phyloP scores from a whole-genome alignment of 2,888 invertebrate species.

The Lamellibrachia satsuma region DNA sequence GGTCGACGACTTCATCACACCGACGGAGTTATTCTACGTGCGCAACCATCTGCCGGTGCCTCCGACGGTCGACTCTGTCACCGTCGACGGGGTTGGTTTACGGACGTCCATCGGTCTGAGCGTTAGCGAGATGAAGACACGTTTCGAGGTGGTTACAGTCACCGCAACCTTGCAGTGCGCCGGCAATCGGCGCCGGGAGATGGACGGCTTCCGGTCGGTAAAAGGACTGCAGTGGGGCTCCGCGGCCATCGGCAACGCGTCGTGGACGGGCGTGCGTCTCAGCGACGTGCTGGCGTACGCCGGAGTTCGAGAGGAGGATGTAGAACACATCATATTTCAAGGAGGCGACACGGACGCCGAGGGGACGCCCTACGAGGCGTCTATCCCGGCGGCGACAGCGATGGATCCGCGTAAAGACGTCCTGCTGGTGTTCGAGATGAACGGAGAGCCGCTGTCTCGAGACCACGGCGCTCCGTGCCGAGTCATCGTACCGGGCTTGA shows the following conservation, averaged over 20 bases:
- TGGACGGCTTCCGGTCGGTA: slow-evolving; percentile 83
- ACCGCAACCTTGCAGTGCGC: slow-evolving; percentile 93
- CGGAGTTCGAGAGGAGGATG: slow-evolving; percentile 63
- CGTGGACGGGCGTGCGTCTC: slow-evolving; percentile 60
- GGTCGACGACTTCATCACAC: slow-evolving; percentile 83
- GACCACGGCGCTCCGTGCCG: slow-evolving; percentile 95
- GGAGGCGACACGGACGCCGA: slow-evolving; percentile 83
- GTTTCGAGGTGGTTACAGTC: slow-evolving; percentile 77
- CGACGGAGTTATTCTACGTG: slow-evolving; percentile 92
- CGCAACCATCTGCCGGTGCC: slow-evolving; percentile 98
- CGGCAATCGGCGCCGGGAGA: slow-evolving; percentile 93
- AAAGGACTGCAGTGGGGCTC: slow-evolving; percentile 89
- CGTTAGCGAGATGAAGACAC: slow-evolving; percentile 75
- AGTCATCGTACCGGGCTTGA: slow-evolving; percentile 89
- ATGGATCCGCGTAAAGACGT: slow-evolving; percentile 77
- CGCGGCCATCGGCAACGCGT: slow-evolving; percentile 92
- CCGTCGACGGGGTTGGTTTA: slow-evolving; percentile 70
- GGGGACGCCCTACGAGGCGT: slow-evolving; percentile 86
- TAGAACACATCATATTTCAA: slow-evolving; percentile 60
- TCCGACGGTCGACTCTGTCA: slow-evolving; percentile 55
- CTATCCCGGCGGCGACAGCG: slow-evolving; percentile 77
- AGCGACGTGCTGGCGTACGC: slow-evolving; percentile 64
- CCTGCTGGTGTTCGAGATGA: slow-evolving; percentile 94
- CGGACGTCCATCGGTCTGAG: slow-evolving; percentile 68
- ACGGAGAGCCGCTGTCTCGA: slow-evolving; percentile 80